Evolutionary conservation across 2,113 vertebrate genomes (phyloP), one percentile per base, ranked within the genome.

Genomic region (Trochalopteron elliotii): DNA sequence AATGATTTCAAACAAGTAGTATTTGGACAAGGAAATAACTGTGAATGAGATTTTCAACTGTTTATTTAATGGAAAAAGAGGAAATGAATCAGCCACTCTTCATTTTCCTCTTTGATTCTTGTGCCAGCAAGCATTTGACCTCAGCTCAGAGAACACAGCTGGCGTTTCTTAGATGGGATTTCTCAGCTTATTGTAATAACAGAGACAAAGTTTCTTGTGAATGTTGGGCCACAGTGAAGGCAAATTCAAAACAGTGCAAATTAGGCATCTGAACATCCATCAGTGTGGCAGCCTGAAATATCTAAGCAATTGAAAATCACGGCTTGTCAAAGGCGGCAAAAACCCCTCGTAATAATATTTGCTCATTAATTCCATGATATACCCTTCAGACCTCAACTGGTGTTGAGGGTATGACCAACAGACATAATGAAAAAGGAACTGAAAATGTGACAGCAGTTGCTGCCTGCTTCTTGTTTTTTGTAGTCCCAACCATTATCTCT

Each of bases 31-130:
- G 67, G 37, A 63, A 65, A 76, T 95, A 92, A 84, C 64, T 90
- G 50, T 68, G 81, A 96, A 87, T 96, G 60, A 94, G 44, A 91
- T 65, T 94, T 95, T 90, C 55, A 91, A 60, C 74, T 95, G 84
- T 67, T 69, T 83, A 63, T 72, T 83, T 94, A 94, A 84, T 57
- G 37, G 70, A 81, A 70, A 61, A 90, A 93, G 61, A 5, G 7
- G 83, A 59, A 82, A 85, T 86, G 45, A 95, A 94, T 93, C 79
- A 92, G 69, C 47, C 47, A 53, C 21, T 96, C 83, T 82, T 87
- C 28, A 40, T 75, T 89, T 78, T 87, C 60, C 89, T 95, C 42
- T 93, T 74, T 97, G 69, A 79, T 95, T 87, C 82, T 74, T 33
- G 1, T 70, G 45, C 64, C 89, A 89, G 80, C 67, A 86, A 78